phyloP scores from a whole-genome alignment of 2,888 invertebrate species.

The Zonitis immaculata region DNA sequence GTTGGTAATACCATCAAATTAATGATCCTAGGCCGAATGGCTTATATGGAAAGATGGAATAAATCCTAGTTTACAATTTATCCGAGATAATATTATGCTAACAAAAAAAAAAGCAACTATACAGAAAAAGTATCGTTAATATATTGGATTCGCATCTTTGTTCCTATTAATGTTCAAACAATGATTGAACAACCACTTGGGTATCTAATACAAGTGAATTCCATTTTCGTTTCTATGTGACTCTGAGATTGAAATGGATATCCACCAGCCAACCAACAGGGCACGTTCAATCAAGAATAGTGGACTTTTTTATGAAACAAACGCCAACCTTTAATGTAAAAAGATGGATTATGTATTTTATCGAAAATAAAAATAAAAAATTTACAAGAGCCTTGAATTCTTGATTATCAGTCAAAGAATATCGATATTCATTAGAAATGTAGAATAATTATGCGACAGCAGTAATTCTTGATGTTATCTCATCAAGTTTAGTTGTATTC shows the following conservation, averaged over 20 bases:
- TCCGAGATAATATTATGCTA: too few relatives aligned
- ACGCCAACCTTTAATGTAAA: conserved; percentile 12
- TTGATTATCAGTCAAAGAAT: conserved; percentile 2
- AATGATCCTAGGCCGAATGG: too few relatives aligned
- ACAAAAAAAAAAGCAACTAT: not conserved
- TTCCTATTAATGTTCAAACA: conserved; percentile 36
- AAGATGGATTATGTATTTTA: conserved; percentile 6
- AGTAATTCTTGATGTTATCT: not conserved
- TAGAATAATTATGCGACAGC: conserved; percentile 4
- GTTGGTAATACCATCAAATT: too few relatives aligned
- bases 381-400: too few relatives aligned
- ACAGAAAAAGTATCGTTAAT: not conserved
- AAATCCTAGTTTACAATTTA: not conserved
- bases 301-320: conserved; percentile 8
- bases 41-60: not conserved
- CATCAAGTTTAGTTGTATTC: conserved; percentile 1
- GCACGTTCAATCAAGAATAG: conserved; percentile 16
- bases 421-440: not conserved
- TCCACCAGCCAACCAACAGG: conserved; percentile 8
- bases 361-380: not conserved
- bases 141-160: conserved; percentile 16
- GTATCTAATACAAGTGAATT: conserved; percentile 32
- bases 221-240: conserved; percentile 35
- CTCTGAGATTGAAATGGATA: conserved; percentile 9
- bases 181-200: conserved; percentile 36